A percentile compares a stretch with the other conserved stretches of the same genome.
Evolutionary conservation across 35 echinoderm and acorn worm genomes (phyloP).

Genomic region (Ophioderma brevispina): DNA sequence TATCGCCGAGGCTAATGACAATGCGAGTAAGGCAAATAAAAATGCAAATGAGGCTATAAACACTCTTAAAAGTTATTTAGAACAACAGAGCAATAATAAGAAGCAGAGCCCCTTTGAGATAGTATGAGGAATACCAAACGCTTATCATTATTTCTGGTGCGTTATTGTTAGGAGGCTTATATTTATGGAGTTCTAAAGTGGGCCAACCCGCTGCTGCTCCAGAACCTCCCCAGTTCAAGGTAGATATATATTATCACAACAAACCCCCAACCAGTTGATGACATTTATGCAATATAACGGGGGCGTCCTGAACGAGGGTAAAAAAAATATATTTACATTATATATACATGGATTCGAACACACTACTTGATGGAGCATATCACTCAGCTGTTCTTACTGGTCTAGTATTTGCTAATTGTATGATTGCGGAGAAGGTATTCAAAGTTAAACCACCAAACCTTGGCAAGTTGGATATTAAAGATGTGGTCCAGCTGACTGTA

Average conservation of each 20-base stretch:
- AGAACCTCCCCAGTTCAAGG: neutral
- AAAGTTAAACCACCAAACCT: neutral
- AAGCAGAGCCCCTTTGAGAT: neutral
- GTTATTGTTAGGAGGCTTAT: neutral
- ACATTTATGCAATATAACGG: neutral
- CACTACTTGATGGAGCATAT: slow-evolving; percentile 1
- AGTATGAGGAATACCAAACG: neutral
- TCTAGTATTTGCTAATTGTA: neutral
- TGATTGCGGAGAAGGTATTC: neutral
- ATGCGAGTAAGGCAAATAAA: neutral
- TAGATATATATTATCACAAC: no score
- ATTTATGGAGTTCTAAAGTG: neutral
- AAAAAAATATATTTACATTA: neutral
- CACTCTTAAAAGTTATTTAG: neutral
- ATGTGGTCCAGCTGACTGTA: neutral
- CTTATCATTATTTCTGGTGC: neutral
- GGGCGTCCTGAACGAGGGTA: neutral
- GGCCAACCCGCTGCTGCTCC: neutral
- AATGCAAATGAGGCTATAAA: slow-evolving; percentile 8
- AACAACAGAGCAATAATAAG: neutral
- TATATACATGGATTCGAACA: neutral
- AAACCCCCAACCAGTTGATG: neutral
- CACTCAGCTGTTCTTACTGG: neutral
- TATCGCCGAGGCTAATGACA: neutral
- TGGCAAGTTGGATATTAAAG: neutral